These are phyloP conservation scores for Drosophila varians DNA, from an alignment of 1,140 invertebrate genomes.

Conservation along the genomic window DNA sequence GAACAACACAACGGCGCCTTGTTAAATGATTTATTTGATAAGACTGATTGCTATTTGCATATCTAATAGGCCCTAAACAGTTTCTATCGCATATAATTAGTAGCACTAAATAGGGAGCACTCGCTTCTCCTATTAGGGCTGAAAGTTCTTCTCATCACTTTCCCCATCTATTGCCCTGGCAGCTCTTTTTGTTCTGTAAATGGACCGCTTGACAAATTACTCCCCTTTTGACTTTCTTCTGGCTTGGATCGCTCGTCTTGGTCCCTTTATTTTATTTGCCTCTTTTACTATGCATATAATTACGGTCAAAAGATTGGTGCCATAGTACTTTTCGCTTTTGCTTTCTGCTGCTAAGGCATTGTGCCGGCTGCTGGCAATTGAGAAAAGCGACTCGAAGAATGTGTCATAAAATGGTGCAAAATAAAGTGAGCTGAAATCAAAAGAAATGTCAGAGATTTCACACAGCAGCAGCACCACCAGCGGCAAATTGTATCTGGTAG, in stretches of 20 bases:
- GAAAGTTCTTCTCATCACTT: conserved; percentile 10
- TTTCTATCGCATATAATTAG: conserved; percentile 49
- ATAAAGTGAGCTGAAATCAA: conserved; percentile 48
- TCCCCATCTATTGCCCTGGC: conserved; percentile 7
- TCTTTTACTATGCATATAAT: conserved; percentile 37
- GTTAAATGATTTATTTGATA: conserved; percentile 63
- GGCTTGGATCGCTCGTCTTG: background rate
- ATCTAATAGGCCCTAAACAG: conserved; percentile 58
- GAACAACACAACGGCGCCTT: conserved; percentile 34
- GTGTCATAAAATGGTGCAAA: conserved; percentile 58
- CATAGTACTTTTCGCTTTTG: conserved; percentile 41
- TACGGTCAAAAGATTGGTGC: conserved; percentile 29
- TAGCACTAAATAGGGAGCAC: background rate
- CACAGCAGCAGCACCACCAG: conserved; percentile 33
- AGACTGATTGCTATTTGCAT: conserved; percentile 52
- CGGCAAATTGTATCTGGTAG: conserved; percentile 27
- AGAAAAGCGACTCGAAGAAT: conserved; percentile 38
- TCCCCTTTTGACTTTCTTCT: conserved; percentile 41
- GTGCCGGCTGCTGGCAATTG: conserved; percentile 35
- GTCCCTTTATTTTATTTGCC: conserved; percentile 5
- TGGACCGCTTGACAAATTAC: conserved; percentile 33
- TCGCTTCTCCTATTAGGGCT: background rate
- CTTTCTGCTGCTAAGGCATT: conserved; percentile 30
- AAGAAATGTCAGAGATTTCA: conserved; percentile 56
- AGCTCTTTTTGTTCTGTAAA: background rate